phyloP scores from a whole-genome alignment of 2,888 invertebrate species.

The Gerris lacustris region DNA sequence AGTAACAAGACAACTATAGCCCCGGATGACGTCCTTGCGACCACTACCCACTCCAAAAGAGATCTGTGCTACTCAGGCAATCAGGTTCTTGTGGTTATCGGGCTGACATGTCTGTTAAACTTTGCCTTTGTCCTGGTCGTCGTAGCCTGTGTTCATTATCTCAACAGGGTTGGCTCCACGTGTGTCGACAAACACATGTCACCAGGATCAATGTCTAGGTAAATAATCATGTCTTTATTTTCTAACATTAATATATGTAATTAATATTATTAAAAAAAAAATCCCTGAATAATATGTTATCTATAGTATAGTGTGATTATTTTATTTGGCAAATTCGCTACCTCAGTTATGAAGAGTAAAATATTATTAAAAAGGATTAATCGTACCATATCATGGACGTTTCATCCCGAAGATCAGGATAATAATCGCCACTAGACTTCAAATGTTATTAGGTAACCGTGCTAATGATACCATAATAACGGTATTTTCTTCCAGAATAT shows the following conservation, averaged over 20 bases:
- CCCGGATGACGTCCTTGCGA: no score
- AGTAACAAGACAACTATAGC: no score
- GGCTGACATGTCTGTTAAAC: conserved; percentile 34
- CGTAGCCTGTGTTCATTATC: conserved; percentile 34
- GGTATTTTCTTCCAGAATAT: no score
- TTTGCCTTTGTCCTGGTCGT: conserved; percentile 33
- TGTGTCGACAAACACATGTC: conserved; percentile 7
- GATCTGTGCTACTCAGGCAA: conserved; percentile 31
- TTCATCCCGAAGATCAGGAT: no score
- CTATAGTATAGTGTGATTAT: no score
- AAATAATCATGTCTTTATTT: neutral
- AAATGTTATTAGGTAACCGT: no score
- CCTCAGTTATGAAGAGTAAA: neutral
- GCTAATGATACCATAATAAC: no score
- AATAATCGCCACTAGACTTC: no score
- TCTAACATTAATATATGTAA: no score
- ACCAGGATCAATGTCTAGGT: conserved; percentile 22
- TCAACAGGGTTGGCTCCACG: conserved; percentile 24
- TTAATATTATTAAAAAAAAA: no score
- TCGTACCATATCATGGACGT: no score
- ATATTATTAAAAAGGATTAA: neutral
- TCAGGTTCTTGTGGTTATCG: conserved; percentile 34
- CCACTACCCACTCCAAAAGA: neutral
- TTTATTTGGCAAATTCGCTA: neutral
- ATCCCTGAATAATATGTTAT: no score